phyloP scores from a whole-genome alignment of 2,797 vertebrate species.

The Xiphophorus birchmanni region DNA sequence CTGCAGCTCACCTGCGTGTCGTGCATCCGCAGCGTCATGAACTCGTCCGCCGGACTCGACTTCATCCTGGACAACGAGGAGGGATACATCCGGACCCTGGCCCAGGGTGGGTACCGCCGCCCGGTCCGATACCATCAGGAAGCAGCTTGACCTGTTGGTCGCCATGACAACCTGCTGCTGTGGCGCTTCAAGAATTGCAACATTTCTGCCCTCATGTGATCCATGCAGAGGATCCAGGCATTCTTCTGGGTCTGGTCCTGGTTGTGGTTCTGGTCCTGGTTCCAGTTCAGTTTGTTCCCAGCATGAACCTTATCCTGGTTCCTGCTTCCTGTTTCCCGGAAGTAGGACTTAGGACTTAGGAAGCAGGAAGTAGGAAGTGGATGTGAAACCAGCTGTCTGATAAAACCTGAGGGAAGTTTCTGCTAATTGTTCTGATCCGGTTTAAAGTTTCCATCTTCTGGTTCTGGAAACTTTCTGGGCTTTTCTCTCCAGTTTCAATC shows the following conservation, averaged over 20 bases:
- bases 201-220: neutral
- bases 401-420: neutral
- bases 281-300: neutral
- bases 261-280: neutral
- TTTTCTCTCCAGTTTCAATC: neutral
- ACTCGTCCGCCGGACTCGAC: constrained; percentile 84
- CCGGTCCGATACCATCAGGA: neutral
- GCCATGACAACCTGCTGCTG: neutral
- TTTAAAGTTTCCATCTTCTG: no score
- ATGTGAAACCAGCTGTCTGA: neutral
- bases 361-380: neutral
- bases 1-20: constrained; percentile 89
- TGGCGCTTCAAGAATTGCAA: neutral
- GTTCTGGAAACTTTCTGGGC: neutral
- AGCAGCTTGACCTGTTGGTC: neutral
- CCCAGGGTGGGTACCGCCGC: constrained; percentile 76
- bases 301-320: neutral
- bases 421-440: neutral
- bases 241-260: neutral
- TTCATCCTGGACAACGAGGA: constrained; percentile 88
- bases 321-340: no score
- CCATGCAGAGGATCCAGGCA: neutral
- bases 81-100: constrained; percentile 86
- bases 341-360: no score
- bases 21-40: constrained; percentile 88